Percentiles rank a stretch among this genome's conserved stretches.
Evolutionary conservation across 2,797 vertebrate species (phyloP).

Genomic region (Phoxinus dragarum): DNA sequence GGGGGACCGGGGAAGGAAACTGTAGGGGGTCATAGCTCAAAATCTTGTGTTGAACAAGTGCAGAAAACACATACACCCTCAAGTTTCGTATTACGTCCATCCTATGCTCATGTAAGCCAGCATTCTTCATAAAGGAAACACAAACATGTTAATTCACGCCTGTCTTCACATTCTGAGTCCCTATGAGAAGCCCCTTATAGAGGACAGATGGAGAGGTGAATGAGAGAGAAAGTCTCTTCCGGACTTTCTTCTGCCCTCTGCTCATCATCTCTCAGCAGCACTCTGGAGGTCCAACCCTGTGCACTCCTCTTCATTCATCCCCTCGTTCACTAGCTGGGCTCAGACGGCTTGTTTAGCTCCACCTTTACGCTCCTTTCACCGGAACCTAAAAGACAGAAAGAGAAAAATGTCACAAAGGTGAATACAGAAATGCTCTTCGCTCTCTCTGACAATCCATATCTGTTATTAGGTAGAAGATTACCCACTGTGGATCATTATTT

Average conservation of each 20-base stretch:
- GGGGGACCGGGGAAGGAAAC: neutral
- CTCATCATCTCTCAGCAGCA: slow-evolving; percentile 27
- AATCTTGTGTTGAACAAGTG: slow-evolving; percentile 15
- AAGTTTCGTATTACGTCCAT: slow-evolving; percentile 4
- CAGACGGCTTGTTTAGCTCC: slow-evolving; percentile 49
- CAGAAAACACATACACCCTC: neutral
- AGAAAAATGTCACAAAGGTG: neutral
- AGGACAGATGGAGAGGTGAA: slow-evolving; percentile 30
- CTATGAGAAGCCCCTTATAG: slow-evolving; percentile 22
- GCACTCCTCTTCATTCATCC: slow-evolving; percentile 14
- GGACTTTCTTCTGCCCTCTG: slow-evolving; percentile 1
- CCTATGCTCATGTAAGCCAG: neutral
- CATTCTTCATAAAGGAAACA: slow-evolving; percentile 27
- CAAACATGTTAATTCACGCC: slow-evolving; percentile 3
- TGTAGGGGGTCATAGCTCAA: neutral
- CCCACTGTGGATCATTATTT: neutral
- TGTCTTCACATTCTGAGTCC: slow-evolving; percentile 10
- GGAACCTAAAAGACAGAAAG: slow-evolving; percentile 66
- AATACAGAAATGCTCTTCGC: neutral
- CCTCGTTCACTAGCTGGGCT: slow-evolving; percentile 34
- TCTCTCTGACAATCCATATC: neutral
- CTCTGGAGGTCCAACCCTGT: slow-evolving; percentile 1
- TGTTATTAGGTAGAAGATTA: neutral
- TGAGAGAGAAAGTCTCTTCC: neutral
- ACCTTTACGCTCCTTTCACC: slow-evolving; percentile 86